These are phyloP conservation scores for Rhabdophis nuchalis DNA, from an alignment of 2,797 vertebrate species.

Conservation along the genomic window DNA sequence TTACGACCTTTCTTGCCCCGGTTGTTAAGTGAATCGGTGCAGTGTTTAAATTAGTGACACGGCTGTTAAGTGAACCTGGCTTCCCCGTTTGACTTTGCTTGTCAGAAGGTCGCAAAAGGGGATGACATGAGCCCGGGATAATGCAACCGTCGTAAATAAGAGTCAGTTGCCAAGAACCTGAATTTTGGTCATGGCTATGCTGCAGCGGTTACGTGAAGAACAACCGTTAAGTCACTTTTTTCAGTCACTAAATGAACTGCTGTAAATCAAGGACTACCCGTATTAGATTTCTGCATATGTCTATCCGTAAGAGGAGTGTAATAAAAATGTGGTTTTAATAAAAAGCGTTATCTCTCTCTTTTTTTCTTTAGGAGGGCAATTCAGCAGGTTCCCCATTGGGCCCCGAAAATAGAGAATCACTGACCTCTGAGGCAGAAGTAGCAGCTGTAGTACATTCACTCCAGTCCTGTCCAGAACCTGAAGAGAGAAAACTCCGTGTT, in stretches of 20 bases:
- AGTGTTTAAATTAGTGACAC: not conserved
- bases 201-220: not conserved
- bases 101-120: not conserved
- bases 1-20: not conserved
- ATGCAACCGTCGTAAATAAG: not conserved
- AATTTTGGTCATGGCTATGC: too few species aligned
- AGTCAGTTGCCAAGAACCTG: not conserved
- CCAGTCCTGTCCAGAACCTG: conserved; percentile 65
- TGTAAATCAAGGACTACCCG: not conserved
- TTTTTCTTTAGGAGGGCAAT: not conserved
- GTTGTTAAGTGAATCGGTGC: not conserved
- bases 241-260: not conserved
- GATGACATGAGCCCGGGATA: not conserved
- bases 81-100: not conserved
- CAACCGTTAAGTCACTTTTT: not conserved
- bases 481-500: not conserved
- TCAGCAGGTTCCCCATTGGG: not conserved
- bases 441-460: conserved; percentile 64
- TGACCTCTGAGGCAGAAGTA: conserved; percentile 47
- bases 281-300: not conserved
- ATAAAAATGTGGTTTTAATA: not conserved
- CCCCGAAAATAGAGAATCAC: not conserved
- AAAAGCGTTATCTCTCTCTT: not conserved
- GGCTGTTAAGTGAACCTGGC: not conserved
- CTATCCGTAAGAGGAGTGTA: not conserved